These are phyloP conservation scores for Fundulus diaphanus DNA, from an alignment of 2,797 vertebrate species.

Conservation along the genomic window DNA sequence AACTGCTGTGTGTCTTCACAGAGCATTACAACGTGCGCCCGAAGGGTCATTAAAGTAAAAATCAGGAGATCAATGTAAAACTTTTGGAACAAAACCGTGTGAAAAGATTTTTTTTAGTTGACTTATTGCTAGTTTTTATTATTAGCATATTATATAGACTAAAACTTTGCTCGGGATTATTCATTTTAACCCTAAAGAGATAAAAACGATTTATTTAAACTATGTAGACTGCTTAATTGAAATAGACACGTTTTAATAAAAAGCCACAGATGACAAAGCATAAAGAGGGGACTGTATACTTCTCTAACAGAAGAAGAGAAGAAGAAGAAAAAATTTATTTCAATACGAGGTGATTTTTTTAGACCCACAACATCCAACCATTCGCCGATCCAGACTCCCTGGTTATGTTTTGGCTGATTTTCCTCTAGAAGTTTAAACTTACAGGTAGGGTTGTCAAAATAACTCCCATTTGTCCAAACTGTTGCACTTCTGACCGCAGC, in stretches of 20 bases:
- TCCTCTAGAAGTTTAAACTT: neutral
- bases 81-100: neutral
- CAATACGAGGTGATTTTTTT: too few species aligned
- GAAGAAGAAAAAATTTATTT: too few species aligned
- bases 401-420: neutral
- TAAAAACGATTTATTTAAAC: neutral
- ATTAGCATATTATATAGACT: neutral
- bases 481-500: too few species aligned
- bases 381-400: neutral
- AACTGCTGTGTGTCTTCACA: conserved; percentile 22
- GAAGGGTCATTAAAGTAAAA: conserved; percentile 16
- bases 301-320: too few species aligned
- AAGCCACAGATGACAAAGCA: neutral
- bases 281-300: neutral
- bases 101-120: neutral
- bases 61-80: conserved; percentile 18
- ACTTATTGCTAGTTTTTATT: neutral
- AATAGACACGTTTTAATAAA: neutral
- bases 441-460: too few species aligned
- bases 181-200: neutral
- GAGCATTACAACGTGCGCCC: neutral
- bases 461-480: too few species aligned
- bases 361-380: too few species aligned
- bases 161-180: neutral
- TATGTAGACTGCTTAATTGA: neutral